Evolutionary conservation across 2,888 invertebrate species (phyloP).

Genomic region (Agonopterix arenella): DNA sequence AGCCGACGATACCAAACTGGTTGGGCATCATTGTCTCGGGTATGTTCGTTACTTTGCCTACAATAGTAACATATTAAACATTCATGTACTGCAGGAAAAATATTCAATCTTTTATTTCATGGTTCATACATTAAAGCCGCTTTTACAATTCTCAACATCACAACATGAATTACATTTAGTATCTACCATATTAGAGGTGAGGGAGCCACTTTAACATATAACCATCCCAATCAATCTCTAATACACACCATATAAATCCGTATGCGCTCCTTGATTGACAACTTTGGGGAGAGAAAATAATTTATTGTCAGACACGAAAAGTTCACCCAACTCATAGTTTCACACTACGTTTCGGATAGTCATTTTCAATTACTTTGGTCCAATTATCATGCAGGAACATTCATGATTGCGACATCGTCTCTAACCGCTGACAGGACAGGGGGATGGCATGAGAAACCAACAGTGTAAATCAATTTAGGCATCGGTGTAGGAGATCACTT

Average conservation of each 20-base stretch:
- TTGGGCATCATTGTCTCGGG: slow-evolving; percentile 99
- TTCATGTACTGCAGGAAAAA: neutral
- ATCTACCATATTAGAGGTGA: neutral
- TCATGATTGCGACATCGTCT: too few species aligned
- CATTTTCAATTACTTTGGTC: too few species aligned
- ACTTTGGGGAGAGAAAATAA: slow-evolving; percentile 49
- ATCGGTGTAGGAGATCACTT: too few species aligned
- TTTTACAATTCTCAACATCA: neutral
- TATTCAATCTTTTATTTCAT: neutral
- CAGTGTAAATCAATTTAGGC: too few species aligned
- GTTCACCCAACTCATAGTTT: slow-evolving; percentile 5
- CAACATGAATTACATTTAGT: neutral
- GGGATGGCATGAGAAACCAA: too few species aligned
- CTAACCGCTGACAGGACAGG: too few species aligned
- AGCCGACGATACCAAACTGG: slow-evolving; percentile 99
- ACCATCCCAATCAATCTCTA: slow-evolving; percentile 18
- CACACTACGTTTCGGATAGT: too few species aligned
- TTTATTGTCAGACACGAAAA: slow-evolving; percentile 26
- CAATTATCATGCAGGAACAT: too few species aligned
- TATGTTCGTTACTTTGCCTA: slow-evolving; percentile 98
- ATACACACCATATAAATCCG: slow-evolving; percentile 68
- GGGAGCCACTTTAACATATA: slow-evolving; percentile 28
- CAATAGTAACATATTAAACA: slow-evolving; percentile 16
- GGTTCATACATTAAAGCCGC: neutral
- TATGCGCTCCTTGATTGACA: slow-evolving; percentile 60